Conservation (phyloP, 1,140 invertebrate genomes). For the Drosophila sp. region DNA sequence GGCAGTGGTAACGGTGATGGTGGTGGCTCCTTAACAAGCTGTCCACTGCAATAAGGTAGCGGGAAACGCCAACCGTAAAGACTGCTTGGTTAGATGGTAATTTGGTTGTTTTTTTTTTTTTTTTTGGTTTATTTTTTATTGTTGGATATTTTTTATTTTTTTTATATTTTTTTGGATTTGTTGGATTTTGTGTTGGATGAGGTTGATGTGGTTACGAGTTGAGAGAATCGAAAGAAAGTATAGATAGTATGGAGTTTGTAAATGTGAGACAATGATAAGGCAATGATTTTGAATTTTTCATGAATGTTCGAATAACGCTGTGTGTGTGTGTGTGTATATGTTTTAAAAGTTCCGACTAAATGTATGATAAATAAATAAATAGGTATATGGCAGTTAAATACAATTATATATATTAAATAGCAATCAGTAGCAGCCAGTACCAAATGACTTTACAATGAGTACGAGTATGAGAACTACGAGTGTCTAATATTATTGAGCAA, state of each 20-base stretch:
- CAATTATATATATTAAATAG: slow-evolving; percentile 10
- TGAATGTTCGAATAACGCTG: slow-evolving; percentile 12
- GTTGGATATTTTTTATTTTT: slow-evolving; percentile 25
- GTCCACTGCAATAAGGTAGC: slow-evolving; percentile 95
- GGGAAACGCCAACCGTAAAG: slow-evolving; percentile 96
- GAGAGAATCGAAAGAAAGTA: slow-evolving; percentile 55
- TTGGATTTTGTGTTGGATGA: slow-evolving; percentile 50
- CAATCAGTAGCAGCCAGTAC: slow-evolving; percentile 16
- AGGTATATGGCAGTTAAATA: slow-evolving; percentile 12
- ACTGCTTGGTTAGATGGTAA: slow-evolving; percentile 87
- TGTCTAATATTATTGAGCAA: slow-evolving; percentile 4
- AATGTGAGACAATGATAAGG: slow-evolving; percentile 47
- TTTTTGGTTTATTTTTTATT: slow-evolving; percentile 30
- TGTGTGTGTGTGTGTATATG: slow-evolving; percentile 28
- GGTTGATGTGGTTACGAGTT: slow-evolving; percentile 47
- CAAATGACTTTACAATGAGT: slow-evolving; percentile 1
- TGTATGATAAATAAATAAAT: slow-evolving; percentile 13
- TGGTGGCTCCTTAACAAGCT: slow-evolving; percentile 89
- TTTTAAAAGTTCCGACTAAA: not conserved
- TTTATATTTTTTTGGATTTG: slow-evolving; percentile 17
- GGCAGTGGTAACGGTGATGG: slow-evolving; percentile 91
- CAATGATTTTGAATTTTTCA: slow-evolving; percentile 30
- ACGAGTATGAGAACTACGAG: not conserved
- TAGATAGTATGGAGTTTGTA: slow-evolving; percentile 56
- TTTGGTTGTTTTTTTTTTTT: slow-evolving; percentile 39